Percentiles rank a stretch among this genome's conserved stretches.
Evolutionary conservation across 2,888 invertebrate species (phyloP).

Genomic region (Uropetala carovei): DNA sequence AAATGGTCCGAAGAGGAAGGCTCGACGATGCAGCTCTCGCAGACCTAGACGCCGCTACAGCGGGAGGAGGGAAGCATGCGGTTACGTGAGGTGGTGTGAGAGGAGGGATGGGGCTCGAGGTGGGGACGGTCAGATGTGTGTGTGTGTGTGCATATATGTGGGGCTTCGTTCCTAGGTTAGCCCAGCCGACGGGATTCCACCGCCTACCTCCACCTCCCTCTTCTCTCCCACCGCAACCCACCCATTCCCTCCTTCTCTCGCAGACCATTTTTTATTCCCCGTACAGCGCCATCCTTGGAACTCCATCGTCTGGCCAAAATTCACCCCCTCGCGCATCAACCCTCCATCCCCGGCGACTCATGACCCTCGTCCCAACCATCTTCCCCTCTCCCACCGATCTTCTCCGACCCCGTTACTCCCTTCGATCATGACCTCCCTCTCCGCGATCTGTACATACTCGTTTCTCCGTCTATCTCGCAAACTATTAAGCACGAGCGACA

Average conservation of each 20-base stretch:
- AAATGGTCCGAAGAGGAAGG: constrained; percentile 6
- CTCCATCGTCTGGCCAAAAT: constrained; percentile 61
- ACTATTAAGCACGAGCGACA: constrained; percentile 46
- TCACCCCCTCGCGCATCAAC: constrained; percentile 43
- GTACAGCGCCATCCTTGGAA: constrained; percentile 33
- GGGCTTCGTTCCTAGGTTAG: constrained; percentile 63
- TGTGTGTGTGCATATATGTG: constrained; percentile 57
- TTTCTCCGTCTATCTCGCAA: constrained; percentile 10
- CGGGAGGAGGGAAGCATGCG: constrained; percentile 47
- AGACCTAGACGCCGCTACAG: constrained; percentile 53
- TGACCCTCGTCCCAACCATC: not conserved
- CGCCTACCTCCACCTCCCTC: constrained; percentile 22
- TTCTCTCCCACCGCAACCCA: not conserved
- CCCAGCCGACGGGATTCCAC: constrained; percentile 60
- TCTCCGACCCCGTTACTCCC: not conserved
- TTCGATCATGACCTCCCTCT: constrained; percentile 46
- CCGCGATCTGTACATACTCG: not conserved
- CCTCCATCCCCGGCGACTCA: not conserved
- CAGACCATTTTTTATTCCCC: constrained; percentile 55
- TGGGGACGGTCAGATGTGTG: constrained; percentile 25
- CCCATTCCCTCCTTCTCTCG: constrained; percentile 26
- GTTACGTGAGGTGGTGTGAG: constrained; percentile 37
- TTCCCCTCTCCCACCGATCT: not conserved
- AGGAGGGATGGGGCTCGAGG: not conserved
- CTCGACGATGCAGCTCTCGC: constrained; percentile 43